phyloP scores from a whole-genome alignment of 2,888 invertebrate genomes.

The Melanostoma scalare region DNA sequence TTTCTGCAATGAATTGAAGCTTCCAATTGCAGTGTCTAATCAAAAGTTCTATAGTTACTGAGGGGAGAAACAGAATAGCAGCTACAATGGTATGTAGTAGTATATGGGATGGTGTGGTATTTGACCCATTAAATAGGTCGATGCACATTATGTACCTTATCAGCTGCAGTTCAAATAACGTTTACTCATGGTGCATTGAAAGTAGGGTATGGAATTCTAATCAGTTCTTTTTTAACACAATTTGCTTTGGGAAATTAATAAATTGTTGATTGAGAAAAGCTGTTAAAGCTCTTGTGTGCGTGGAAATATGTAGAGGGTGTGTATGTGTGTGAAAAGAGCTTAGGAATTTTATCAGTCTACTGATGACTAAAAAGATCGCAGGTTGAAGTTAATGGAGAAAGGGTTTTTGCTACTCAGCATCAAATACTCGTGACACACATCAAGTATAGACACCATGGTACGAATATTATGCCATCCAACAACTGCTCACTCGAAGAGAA shows the following conservation, averaged over 20 bases:
- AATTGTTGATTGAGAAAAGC: too few species aligned
- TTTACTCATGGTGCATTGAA: conserved; percentile 51
- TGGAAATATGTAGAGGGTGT: too few species aligned
- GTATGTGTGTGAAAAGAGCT: too few species aligned
- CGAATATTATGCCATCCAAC: too few species aligned
- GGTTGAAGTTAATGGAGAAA: too few species aligned
- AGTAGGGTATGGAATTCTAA: conserved; percentile 65
- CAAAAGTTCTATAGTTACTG: conserved; percentile 46
- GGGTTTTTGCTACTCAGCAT: too few species aligned
- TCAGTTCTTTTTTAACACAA: conserved; percentile 48
- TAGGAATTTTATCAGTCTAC: too few species aligned
- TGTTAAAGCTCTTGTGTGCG: too few species aligned
- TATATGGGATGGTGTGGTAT: conserved; percentile 20
- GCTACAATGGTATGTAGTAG: not conserved
- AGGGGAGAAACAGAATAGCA: conserved; percentile 22
- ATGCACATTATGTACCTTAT: conserved; percentile 56
- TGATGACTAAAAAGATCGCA: too few species aligned
- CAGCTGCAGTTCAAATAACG: conserved; percentile 66
- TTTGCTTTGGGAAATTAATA: conserved; percentile 21
- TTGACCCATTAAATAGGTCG: conserved; percentile 69
- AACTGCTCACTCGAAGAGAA: too few species aligned
- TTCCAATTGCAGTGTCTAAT: conserved; percentile 65
- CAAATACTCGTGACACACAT: too few species aligned
- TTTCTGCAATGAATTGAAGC: conserved; percentile 65
- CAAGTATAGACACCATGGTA: too few species aligned